Percentiles rank a stretch among this genome's conserved stretches.
Evolutionary conservation across 2,113 vertebrate genomes (phyloP).

Genomic region (Cottus gobio): DNA sequence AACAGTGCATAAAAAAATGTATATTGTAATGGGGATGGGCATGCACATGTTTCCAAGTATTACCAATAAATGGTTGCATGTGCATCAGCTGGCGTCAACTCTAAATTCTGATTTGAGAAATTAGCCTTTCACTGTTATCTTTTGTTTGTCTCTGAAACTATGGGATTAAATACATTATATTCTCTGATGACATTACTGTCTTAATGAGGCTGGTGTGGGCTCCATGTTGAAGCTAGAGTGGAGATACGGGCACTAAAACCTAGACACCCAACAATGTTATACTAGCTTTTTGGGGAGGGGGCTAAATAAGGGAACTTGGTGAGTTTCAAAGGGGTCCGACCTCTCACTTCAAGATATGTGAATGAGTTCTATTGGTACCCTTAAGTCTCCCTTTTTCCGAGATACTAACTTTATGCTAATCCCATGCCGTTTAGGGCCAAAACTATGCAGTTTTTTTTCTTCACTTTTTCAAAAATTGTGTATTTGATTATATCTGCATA

Average conservation of each 20-base stretch:
- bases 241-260: not conserved
- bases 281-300: not conserved
- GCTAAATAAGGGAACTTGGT: not conserved
- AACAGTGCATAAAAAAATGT: slow-evolving; percentile 11
- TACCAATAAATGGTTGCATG: slow-evolving; percentile 22
- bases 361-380: not conserved
- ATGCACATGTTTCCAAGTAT: not conserved
- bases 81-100: slow-evolving; percentile 18
- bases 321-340: not conserved
- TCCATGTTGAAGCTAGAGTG: not conserved
- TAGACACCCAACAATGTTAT: not conserved
- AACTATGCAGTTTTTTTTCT: no score
- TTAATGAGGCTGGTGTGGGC: not conserved
- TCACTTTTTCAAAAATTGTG: no score
- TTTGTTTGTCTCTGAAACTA: not conserved
- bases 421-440: no score
- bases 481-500: no score
- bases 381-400: no score
- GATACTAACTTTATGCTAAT: no score
- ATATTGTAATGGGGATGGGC: slow-evolving; percentile 1
- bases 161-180: not conserved
- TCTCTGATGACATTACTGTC: not conserved
- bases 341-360: not conserved
- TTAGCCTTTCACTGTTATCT: not conserved
- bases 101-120: slow-evolving; percentile 39